Evolutionary conservation across 2,797 vertebrate species (phyloP).

Genomic region (Arnoldichthys spilopterus): DNA sequence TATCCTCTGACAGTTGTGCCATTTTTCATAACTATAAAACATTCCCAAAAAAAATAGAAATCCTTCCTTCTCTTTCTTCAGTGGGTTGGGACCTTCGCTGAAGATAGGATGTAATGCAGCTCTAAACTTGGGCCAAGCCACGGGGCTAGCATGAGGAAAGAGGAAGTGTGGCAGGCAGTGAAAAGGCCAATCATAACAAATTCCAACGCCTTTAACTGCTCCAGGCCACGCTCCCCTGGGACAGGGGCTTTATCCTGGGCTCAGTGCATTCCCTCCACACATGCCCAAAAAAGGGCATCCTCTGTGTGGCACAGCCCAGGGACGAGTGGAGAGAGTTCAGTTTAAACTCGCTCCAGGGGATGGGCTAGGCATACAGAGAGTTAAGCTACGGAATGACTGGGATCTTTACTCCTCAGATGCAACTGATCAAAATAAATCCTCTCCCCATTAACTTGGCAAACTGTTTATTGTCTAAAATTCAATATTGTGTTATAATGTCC

Average conservation of each 20-base stretch:
- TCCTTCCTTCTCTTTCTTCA: not conserved
- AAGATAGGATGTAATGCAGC: not conserved
- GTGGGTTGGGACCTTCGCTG: conserved; percentile 8
- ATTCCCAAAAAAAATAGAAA: too few species aligned
- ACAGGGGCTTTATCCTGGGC: conserved; percentile 13
- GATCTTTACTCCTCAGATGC: not conserved
- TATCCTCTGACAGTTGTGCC: too few species aligned
- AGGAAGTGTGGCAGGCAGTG: conserved; percentile 45
- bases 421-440: not conserved
- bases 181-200: conserved; percentile 65
- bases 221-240: conserved; percentile 7
- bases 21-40: too few species aligned
- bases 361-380: not conserved
- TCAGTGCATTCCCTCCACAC: conserved; percentile 64
- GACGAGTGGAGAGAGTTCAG: not conserved
- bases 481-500: too few species aligned
- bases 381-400: not conserved
- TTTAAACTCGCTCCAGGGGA: not conserved
- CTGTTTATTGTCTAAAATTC: too few species aligned
- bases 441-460: too few species aligned
- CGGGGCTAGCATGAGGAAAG: conserved; percentile 13
- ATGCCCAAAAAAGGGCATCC: conserved; percentile 81
- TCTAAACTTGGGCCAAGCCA: conserved; percentile 50
- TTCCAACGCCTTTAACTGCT: conserved; percentile 41
- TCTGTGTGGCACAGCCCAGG: conserved; percentile 1